Conservation (phyloP, 1,140 invertebrate genomes). For the Geopemphigus sp. region DNA sequence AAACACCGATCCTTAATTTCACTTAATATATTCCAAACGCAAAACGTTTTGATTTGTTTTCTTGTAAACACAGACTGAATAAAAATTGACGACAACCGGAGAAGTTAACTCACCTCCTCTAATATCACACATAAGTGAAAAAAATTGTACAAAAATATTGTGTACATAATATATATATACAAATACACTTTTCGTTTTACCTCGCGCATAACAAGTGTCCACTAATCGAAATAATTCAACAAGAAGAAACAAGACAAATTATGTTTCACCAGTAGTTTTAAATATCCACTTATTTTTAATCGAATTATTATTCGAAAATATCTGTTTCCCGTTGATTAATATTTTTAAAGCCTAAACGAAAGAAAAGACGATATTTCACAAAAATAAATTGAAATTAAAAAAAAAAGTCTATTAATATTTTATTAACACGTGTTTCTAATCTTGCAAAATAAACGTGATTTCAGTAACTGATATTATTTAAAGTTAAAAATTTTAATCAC, state of each 20-base stretch:
- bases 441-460: too few species aligned
- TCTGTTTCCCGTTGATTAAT: too few species aligned
- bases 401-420: too few species aligned
- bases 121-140: too few species aligned
- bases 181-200: background rate
- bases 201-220: background rate
- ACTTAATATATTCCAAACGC: slow-evolving; percentile 36
- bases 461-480: too few species aligned
- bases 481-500: too few species aligned
- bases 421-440: too few species aligned
- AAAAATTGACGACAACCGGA: background rate
- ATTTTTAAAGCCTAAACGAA: too few species aligned
- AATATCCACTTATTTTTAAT: background rate
- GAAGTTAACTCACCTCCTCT: background rate
- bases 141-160: background rate
- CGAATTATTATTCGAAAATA: too few species aligned
- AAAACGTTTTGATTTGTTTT: slow-evolving; percentile 32
- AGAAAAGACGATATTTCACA: too few species aligned
- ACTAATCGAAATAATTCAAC: slow-evolving; percentile 23
- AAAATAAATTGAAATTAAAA: too few species aligned
- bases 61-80: background rate
- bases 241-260: background rate
- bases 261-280: background rate
- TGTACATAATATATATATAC: too few species aligned
- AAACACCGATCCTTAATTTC: slow-evolving; percentile 45